A percentile compares a stretch with the other conserved stretches of the same genome.
Conservation (phyloP, 2,797 vertebrate species). For the Scarus forsteni region DNA sequence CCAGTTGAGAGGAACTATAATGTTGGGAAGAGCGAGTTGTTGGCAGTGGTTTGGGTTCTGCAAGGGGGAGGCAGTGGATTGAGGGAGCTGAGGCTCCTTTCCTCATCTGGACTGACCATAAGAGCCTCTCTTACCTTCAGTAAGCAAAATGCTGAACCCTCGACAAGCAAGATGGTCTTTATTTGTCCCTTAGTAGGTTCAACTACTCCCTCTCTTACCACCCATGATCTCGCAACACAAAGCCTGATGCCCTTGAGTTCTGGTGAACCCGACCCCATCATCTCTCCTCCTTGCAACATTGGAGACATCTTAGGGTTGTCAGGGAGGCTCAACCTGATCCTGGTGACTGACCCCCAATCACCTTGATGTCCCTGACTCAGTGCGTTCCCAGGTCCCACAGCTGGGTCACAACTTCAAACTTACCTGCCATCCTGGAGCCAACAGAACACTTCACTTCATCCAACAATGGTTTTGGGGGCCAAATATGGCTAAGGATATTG, state of each 20-base stretch:
- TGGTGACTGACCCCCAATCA: no score
- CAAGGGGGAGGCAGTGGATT: background rate
- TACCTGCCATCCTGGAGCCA: no score
- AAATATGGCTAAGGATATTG: no score
- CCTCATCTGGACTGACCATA: background rate
- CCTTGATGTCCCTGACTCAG: no score
- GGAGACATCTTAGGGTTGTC: background rate
- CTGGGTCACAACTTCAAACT: no score
- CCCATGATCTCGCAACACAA: background rate
- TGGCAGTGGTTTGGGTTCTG: background rate
- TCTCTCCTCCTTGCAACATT: background rate
- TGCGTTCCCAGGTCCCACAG: no score
- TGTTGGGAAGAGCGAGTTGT: background rate
- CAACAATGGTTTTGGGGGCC: no score
- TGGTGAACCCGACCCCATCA: background rate
- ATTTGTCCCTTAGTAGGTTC: background rate
- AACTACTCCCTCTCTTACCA: background rate
- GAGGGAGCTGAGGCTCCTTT: background rate
- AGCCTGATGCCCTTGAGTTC: background rate
- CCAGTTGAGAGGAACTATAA: background rate
- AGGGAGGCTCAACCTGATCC: background rate
- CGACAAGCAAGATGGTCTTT: background rate
- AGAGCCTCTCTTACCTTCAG: background rate
- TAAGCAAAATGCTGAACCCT: background rate
- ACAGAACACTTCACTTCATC: no score